Percentiles rank a stretch among this genome's conserved stretches.
Conservation (phyloP, 2,113 vertebrate species). For the Tretioscincus oriximinensis region DNA sequence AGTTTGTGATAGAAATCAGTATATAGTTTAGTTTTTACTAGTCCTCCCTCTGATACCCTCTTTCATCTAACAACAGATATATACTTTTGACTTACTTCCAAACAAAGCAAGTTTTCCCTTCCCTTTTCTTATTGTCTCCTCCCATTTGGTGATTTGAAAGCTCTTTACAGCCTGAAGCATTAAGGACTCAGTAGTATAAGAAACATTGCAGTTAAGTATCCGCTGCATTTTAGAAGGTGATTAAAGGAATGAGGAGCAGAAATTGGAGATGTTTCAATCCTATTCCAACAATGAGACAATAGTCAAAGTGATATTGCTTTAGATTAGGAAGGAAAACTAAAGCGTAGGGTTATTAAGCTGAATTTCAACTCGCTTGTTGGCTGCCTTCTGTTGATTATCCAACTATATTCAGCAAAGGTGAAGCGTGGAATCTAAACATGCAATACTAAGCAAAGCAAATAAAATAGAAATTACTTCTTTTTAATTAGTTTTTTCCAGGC, state of each 20-base stretch:
- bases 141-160: constrained; percentile 1
- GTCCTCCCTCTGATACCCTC: background rate
- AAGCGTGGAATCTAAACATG: too few relatives aligned
- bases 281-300: background rate
- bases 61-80: constrained; percentile 13
- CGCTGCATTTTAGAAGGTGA: background rate
- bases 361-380: too few relatives aligned
- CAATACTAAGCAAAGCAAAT: too few relatives aligned
- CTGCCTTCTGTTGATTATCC: too few relatives aligned
- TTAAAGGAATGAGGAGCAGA: background rate
- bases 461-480: too few relatives aligned
- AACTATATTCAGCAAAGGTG: too few relatives aligned
- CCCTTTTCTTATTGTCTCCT: background rate
- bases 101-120: background rate
- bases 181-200: background rate
- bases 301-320: too few relatives aligned
- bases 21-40: constrained; percentile 3
- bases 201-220: background rate
- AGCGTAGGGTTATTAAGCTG: too few relatives aligned
- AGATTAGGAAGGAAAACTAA: too few relatives aligned
- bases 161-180: constrained; percentile 13
- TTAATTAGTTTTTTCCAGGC: too few relatives aligned
- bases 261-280: background rate
- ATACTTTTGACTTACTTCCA: constrained; percentile 5
- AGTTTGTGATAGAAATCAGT: background rate